phyloP scores from a whole-genome alignment of 2,888 invertebrate genomes.

The Brenthis daphne region DNA sequence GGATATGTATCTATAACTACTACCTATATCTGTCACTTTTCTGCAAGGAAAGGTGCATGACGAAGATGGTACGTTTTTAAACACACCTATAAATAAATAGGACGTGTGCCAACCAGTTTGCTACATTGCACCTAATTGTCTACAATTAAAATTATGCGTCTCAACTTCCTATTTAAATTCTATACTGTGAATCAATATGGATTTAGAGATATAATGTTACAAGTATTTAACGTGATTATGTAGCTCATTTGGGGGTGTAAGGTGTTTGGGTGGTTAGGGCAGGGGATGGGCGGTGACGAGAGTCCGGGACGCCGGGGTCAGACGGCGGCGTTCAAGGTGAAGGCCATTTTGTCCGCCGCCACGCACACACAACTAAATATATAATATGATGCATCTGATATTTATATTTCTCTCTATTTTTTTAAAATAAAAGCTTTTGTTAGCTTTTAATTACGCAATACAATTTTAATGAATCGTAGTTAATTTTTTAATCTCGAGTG shows the following conservation, averaged over 20 bases:
- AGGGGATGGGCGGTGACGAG: slow-evolving; percentile 47
- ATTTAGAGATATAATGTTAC: slow-evolving; percentile 7
- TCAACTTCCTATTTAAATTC: not conserved
- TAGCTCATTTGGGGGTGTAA: slow-evolving; percentile 55
- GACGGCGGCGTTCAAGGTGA: slow-evolving; percentile 78
- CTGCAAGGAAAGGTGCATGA: not conserved
- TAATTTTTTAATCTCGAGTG: too few species aligned
- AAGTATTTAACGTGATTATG: slow-evolving; percentile 59
- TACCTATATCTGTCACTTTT: too few species aligned
- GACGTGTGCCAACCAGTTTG: too few species aligned
- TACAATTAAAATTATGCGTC: not conserved
- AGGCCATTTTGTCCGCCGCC: slow-evolving; percentile 60
- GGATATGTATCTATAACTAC: too few species aligned
- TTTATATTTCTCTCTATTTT: slow-evolving; percentile 14
- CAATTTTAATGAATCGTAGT: too few species aligned
- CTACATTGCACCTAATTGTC: not conserved
- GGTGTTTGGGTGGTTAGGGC: slow-evolving; percentile 37
- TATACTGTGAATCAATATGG: not conserved
- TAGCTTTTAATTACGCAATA: not conserved
- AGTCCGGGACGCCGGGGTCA: slow-evolving; percentile 58
- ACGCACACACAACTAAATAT: slow-evolving; percentile 47
- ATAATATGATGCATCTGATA: slow-evolving; percentile 45
- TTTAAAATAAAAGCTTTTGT: not conserved
- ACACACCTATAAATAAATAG: too few species aligned
- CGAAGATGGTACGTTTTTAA: not conserved